Evolutionary conservation across 2,888 invertebrate species (phyloP).

Genomic region (Metopia argyrocephala): DNA sequence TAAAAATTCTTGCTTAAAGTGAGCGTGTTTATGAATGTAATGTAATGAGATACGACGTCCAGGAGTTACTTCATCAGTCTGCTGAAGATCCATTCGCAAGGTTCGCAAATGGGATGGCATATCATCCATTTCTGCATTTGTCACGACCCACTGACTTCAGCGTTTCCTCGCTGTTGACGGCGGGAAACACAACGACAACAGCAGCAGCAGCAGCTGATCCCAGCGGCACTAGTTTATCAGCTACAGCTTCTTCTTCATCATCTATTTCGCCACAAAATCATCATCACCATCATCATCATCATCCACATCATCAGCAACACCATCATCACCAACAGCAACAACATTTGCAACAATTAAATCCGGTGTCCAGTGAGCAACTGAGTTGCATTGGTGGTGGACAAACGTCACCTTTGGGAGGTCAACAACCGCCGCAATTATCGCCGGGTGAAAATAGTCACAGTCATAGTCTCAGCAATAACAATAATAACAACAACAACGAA

Average conservation of each 20-base stretch:
- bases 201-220: constrained; percentile 72
- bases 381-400: constrained; percentile 69
- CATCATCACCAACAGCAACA: constrained; percentile 71
- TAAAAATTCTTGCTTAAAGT: constrained; percentile 49
- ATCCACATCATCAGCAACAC: constrained; percentile 66
- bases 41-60: constrained; percentile 80
- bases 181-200: constrained; percentile 80
- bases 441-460: constrained; percentile 70
- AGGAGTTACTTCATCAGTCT: constrained; percentile 79
- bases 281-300: constrained; percentile 50
- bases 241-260: constrained; percentile 39
- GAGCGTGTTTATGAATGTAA: constrained; percentile 72
- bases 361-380: constrained; percentile 68
- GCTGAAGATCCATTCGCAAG: constrained; percentile 79
- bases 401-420: constrained; percentile 72
- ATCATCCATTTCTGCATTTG: constrained; percentile 92
- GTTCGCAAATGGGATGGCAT: constrained; percentile 84
- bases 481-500: constrained; percentile 64
- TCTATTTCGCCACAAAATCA: constrained; percentile 35
- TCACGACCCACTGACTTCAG: constrained; percentile 95
- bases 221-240: constrained; percentile 64
- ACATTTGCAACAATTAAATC: constrained; percentile 64
- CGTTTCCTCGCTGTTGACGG: constrained; percentile 93
- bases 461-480: constrained; percentile 64
- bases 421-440: constrained; percentile 74